Conservation (phyloP, 2,797 vertebrate species). For the Ctenopoma multispine region DNA sequence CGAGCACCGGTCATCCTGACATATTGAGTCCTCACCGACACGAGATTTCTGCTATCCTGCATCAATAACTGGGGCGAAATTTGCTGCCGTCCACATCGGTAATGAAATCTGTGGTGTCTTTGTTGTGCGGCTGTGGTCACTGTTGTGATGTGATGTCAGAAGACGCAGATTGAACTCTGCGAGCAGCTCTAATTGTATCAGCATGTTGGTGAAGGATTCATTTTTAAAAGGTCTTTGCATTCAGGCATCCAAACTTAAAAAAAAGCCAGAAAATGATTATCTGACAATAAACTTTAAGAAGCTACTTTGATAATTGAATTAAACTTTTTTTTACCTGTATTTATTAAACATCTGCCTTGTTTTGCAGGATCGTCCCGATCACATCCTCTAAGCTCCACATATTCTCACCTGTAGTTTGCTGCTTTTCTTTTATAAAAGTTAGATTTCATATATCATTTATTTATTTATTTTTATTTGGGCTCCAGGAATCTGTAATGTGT, state of each 20-base stretch:
- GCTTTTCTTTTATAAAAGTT: no score
- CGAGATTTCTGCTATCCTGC: constrained; percentile 19
- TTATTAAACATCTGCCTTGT: no score
- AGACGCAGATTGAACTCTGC: constrained; percentile 7
- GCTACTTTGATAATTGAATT: no score
- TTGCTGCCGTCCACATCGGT: constrained; percentile 44
- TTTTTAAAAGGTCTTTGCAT: background rate
- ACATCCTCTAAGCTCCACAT: no score
- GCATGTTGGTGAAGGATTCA: background rate
- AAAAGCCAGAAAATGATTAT: no score
- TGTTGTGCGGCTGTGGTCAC: constrained; percentile 29
- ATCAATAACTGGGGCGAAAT: constrained; percentile 50
- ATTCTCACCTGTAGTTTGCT: no score
- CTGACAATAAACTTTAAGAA: no score
- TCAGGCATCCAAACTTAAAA: background rate
- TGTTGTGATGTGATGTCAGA: constrained; percentile 19
- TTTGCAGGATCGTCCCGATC: no score
- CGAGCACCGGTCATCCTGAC: constrained; percentile 64
- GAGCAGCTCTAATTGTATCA: background rate
- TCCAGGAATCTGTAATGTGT: no score
- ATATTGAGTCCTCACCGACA: constrained; percentile 65
- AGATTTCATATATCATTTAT: no score
- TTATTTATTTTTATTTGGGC: no score
- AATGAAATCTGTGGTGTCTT: constrained; percentile 60
- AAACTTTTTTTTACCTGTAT: no score